Conservation (phyloP, 2,888 invertebrate species). For the Parnassius orleans region DNA sequence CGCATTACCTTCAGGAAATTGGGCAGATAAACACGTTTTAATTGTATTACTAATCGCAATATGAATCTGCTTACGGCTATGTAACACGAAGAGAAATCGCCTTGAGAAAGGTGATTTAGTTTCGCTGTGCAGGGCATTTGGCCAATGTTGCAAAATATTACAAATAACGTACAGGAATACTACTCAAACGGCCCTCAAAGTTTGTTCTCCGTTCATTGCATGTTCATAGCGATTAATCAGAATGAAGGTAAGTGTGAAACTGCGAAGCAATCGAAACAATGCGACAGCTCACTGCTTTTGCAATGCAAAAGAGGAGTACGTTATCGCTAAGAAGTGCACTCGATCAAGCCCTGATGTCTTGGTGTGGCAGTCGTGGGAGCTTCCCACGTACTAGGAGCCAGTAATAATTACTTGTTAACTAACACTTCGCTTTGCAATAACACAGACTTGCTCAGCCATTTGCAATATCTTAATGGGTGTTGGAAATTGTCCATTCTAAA, state of each 20-base stretch:
- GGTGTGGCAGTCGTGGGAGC: slow-evolving; percentile 61
- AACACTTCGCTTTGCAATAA: slow-evolving; percentile 53
- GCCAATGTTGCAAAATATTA: slow-evolving; percentile 47
- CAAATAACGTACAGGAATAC: slow-evolving; percentile 39
- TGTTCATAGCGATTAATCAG: slow-evolving; percentile 10
- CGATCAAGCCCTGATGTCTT: slow-evolving; percentile 45
- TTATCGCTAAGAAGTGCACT: slow-evolving; percentile 63
- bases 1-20: slow-evolving; percentile 52
- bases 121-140: slow-evolving; percentile 59
- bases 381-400: slow-evolving; percentile 61
- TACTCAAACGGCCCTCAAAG: slow-evolving; percentile 36
- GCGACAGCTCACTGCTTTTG: slow-evolving; percentile 45
- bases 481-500: neutral
- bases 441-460: slow-evolving; percentile 35
- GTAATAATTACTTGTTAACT: slow-evolving; percentile 61
- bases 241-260: slow-evolving; percentile 20
- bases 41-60: slow-evolving; percentile 56
- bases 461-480: slow-evolving; percentile 15
- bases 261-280: slow-evolving; percentile 49
- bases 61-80: slow-evolving; percentile 50
- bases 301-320: slow-evolving; percentile 45
- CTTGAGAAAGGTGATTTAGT: slow-evolving; percentile 68
- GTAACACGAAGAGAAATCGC: slow-evolving; percentile 58
- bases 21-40: slow-evolving; percentile 54
- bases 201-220: slow-evolving; percentile 44